These are phyloP conservation scores for Peromyscus californicus DNA, from an alignment of 2,113 vertebrate species.

Conservation along the genomic window DNA sequence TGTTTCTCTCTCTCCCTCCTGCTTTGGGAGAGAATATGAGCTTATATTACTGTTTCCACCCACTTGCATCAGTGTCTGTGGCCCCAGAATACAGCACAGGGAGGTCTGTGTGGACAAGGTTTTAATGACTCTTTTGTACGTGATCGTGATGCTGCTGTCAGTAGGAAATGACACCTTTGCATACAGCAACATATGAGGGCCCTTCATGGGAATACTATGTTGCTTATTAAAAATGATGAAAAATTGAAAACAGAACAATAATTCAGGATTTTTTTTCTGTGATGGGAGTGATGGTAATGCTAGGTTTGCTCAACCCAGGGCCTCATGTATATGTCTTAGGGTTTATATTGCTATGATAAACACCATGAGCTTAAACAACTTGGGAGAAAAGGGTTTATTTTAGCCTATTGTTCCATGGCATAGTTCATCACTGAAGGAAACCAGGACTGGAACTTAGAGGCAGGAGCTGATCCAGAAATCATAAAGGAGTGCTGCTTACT, in stretches of 20 bases:
- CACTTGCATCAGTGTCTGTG: background rate
- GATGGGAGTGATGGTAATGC: background rate
- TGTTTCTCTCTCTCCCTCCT: conserved; percentile 23
- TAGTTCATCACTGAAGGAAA: background rate
- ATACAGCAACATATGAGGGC: background rate
- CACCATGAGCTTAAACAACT: background rate
- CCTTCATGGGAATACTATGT: background rate
- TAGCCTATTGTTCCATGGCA: background rate
- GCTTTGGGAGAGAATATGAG: conserved; percentile 28
- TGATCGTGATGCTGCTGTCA: background rate
- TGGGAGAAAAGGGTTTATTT: background rate
- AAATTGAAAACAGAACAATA: background rate
- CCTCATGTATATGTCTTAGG: background rate
- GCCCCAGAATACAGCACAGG: background rate
- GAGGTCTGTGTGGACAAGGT: background rate
- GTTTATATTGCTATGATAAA: background rate
- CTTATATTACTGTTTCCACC: conserved; percentile 25
- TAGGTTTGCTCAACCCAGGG: background rate
- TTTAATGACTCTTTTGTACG: background rate
- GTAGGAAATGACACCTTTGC: background rate
- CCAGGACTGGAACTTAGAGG: background rate
- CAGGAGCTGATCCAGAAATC: background rate
- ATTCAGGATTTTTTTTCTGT: background rate
- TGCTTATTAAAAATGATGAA: background rate
- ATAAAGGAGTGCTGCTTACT: background rate